Base-by-base conservation (phyloP, 2,888 invertebrate species). In the Octonoba sinensis region DNA sequence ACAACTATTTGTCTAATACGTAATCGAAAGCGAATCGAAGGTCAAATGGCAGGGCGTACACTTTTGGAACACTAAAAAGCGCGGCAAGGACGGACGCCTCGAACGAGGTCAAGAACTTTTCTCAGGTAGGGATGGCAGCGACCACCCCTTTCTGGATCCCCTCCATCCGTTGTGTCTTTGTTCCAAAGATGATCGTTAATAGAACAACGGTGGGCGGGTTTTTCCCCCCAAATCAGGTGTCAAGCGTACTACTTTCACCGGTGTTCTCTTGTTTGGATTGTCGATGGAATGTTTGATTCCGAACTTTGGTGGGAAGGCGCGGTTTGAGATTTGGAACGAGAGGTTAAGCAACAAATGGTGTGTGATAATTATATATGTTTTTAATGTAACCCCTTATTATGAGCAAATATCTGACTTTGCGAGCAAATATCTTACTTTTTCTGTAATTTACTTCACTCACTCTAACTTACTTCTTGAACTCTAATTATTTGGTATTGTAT, bases 31-130 rank as follows among this genome's bases (percentile, higher is more conserved):
- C 44, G 60, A n/a, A 62, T 16, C 54, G 79, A 79, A 79, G 79
- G 79, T 79, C 79, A 27, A 36, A 56, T 79, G 67, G n/a, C 73
- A 69, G 79, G 79, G 79, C 79, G 79, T 73, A 54, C 57, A 54
- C 18, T 51, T 67, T 59, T 51, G 47, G 3, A 44, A 67, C 73
- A 69, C 24, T 62, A 60, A 60, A 79, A 67, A 47, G 49, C 15
- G 49, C 22, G 15, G 67, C 73, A 79, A 79, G 79, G 79, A 51
- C 64, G 79, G 44, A 16, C 44, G 3, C 18, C 18, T n/a, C 3
- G 6, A 73, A 66, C 69, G 67, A 67, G 79, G 79, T 79, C 79
- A 73, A 73, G 73, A 62, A 73, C 79, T 46, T 54, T 44, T 44
- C 20, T 3, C 3, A 56, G 51, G 54, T 4, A 46, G 67, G 46